These are phyloP conservation scores for Yponomeuta evonymella DNA, from an alignment of 2,888 invertebrate genomes.

Conservation along the genomic window DNA sequence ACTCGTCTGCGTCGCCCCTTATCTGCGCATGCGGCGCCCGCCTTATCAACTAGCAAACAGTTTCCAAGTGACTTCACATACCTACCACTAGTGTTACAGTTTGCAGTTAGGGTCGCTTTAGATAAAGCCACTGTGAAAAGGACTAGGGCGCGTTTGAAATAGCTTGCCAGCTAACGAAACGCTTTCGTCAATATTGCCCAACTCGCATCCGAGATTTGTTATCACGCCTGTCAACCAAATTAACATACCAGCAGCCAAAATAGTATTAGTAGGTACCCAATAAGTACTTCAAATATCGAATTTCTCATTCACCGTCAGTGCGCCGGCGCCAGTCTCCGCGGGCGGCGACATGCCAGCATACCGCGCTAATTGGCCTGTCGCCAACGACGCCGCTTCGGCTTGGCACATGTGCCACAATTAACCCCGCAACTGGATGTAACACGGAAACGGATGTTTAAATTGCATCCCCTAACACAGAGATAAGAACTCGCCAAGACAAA, in stretches of 20 bases:
- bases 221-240: background rate
- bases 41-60: slow-evolving; percentile 68
- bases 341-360: slow-evolving; percentile 44
- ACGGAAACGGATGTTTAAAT: slow-evolving; percentile 76
- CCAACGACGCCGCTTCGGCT: slow-evolving; percentile 41
- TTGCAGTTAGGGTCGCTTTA: slow-evolving; percentile 42
- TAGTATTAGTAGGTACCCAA: slow-evolving; percentile 11
- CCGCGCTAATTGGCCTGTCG: slow-evolving; percentile 73
- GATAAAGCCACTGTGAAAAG: background rate
- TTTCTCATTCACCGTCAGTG: slow-evolving; percentile 33
- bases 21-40: slow-evolving; percentile 64
- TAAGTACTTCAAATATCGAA: slow-evolving; percentile 32
- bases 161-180: slow-evolving; percentile 41
- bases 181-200: background rate
- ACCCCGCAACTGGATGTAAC: slow-evolving; percentile 64
- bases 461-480: slow-evolving; percentile 58
- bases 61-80: slow-evolving; percentile 62
- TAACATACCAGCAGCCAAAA: slow-evolving; percentile 13
- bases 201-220: slow-evolving; percentile 3
- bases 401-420: slow-evolving; percentile 72
- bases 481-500: slow-evolving; percentile 36
- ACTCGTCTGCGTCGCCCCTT: slow-evolving; percentile 53
- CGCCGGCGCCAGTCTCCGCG: slow-evolving; percentile 32
- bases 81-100: slow-evolving; percentile 44
- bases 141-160: slow-evolving; percentile 39